Base-by-base conservation (phyloP, 1,140 invertebrate species). In the Drosophila truncata region DNA sequence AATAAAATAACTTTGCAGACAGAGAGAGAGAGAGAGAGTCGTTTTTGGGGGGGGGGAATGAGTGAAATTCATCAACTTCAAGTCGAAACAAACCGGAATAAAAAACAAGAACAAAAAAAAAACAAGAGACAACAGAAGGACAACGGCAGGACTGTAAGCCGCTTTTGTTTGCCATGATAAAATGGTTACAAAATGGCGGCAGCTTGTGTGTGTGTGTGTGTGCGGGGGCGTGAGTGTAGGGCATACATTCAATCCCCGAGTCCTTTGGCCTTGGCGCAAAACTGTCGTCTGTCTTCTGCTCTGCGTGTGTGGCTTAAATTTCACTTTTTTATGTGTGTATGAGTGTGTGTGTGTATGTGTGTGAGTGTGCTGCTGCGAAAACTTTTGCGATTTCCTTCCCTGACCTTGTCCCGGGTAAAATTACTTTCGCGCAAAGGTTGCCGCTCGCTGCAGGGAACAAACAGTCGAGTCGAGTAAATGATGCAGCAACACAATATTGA, bases 161-260 rank as follows among this genome's bases (percentile, higher is more conserved):
- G 64, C 70, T 74, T 75, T 86, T 87, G 69, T 78, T 78, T 82
- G 79, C 67, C 82, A 82, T 87, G 83, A 67, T 83, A 82, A 82
- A 87, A 86, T 87, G 70, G 65, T 61, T 82, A 82, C 83, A 87
- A 86, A 86, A 86, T 86, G 83, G 83, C 71, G 82, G 83, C 82
- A 86, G 65, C 79, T 86, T 55, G 25, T 66, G 39, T 49, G 29
- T 41, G 39, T 52, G 59, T 47, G 67, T 52, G 25, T 52, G 27
- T 44, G 47, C 6, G 18, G 8, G 41, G 16, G 31, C 9, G 31
- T 10, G 31, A 11, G 31, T 10, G 39, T n/a, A n/a, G 16, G 25
- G 67, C 67, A 81, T 66, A 71, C 52, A 63, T 27, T 64, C 55
- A 39, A 60, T 60, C 42, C 59, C 60, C 52, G 44, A 49, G 49